Conservation (phyloP, 2,113 vertebrate genomes). For the Solenodon paradoxus region DNA sequence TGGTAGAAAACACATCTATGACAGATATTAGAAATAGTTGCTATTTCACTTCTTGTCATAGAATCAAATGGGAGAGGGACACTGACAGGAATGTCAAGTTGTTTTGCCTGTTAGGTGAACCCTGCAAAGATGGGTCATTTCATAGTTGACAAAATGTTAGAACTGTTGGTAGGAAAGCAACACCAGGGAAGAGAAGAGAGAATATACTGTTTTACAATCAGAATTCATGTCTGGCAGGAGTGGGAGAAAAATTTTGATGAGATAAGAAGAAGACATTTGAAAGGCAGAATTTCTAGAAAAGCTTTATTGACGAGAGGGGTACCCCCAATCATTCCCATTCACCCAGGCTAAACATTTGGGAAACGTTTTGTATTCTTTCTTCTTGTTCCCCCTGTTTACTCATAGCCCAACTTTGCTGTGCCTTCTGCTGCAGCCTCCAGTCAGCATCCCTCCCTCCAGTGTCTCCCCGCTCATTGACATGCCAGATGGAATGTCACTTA, state of each 20-base stretch:
- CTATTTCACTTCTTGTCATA: not conserved
- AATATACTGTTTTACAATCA: not conserved
- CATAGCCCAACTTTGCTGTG: not conserved
- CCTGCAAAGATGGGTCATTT: not conserved
- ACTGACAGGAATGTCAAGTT: not conserved
- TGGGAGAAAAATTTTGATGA: not conserved
- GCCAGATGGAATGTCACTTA: not conserved
- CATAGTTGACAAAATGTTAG: not conserved
- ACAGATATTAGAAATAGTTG: not conserved
- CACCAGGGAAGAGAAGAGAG: not conserved
- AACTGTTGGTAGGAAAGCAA: not conserved
- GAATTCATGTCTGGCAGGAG: too few relatives aligned
- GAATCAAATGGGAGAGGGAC: not conserved
- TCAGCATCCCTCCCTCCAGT: not conserved
- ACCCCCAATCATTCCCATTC: not conserved
- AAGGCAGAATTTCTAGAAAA: not conserved
- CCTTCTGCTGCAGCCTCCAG: not conserved
- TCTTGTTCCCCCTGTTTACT: not conserved
- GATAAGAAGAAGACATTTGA: not conserved
- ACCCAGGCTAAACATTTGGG: not conserved
- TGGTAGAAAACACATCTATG: not conserved
- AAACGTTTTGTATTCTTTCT: not conserved
- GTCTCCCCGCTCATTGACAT: not conserved
- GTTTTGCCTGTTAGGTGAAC: not conserved
- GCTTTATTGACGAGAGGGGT: not conserved